Conservation (phyloP, 2,888 invertebrate genomes). For the Scaptomyza flava region DNA sequence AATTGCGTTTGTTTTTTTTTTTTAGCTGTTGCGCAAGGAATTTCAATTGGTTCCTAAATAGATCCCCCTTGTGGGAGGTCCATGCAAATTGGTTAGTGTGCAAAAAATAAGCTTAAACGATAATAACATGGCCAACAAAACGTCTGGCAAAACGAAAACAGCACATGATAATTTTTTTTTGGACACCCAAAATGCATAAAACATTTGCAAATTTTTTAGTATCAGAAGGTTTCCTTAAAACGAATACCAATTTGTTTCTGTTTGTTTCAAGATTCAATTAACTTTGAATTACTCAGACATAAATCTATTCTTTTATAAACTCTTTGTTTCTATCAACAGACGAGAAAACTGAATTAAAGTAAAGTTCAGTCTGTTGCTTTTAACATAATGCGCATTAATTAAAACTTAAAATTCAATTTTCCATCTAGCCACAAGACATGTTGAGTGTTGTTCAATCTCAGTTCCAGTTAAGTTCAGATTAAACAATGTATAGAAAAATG, state of each 20-base stretch:
- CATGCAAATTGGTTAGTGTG: neutral
- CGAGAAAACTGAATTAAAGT: too few relatives aligned
- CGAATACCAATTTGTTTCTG: too few relatives aligned
- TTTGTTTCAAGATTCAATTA: too few relatives aligned
- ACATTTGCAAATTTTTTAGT: too few relatives aligned
- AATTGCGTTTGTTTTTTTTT: constrained; percentile 1
- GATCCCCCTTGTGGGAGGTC: constrained; percentile 32
- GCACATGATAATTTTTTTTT: neutral
- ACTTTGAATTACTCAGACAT: neutral
- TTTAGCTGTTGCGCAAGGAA: constrained; percentile 43
- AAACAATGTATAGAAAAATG: too few relatives aligned
- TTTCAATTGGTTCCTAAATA: constrained; percentile 36
- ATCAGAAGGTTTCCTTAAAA: too few relatives aligned
- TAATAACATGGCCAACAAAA: neutral
- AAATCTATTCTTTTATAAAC: neutral
- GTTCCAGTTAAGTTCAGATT: neutral
- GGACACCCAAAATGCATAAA: neutral
- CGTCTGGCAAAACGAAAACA: too few relatives aligned
- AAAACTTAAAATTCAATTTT: neutral
- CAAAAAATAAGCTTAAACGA: neutral
- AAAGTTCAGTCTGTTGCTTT: neutral
- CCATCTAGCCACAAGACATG: too few relatives aligned
- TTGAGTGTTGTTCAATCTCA: neutral
- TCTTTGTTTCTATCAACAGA: too few relatives aligned
- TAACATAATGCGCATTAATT: neutral